A percentile compares a stretch with the other conserved stretches of the same genome.
Evolutionary conservation across 2,888 invertebrate genomes (phyloP).

Genomic region (Cephus sareptanus): DNA sequence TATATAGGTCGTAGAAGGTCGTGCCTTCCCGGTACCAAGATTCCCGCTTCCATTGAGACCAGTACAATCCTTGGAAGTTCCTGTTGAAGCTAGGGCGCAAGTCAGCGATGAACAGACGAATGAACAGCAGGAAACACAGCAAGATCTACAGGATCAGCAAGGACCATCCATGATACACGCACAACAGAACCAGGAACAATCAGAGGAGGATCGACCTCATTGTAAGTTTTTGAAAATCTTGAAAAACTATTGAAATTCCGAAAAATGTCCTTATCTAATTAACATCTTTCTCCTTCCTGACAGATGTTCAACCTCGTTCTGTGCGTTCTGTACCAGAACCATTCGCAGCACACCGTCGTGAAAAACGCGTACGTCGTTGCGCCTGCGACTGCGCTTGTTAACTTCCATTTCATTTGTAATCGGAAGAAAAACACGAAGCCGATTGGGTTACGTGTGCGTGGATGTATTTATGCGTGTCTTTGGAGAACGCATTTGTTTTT

Average conservation of each 20-base stretch:
- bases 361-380: slow-evolving; percentile 80
- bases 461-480: background rate
- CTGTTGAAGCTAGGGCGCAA: slow-evolving; percentile 55
- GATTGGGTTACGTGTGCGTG: slow-evolving; percentile 11
- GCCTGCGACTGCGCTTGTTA: slow-evolving; percentile 80
- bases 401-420: slow-evolving; percentile 12
- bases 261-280: background rate
- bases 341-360: slow-evolving; percentile 67
- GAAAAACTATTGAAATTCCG: background rate
- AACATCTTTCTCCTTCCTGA: slow-evolving; percentile 52
- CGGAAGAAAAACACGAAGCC: slow-evolving; percentile 6
- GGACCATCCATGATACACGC: slow-evolving; percentile 66
- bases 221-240: slow-evolving; percentile 71
- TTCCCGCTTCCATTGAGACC: slow-evolving; percentile 50
- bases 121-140: slow-evolving; percentile 45
- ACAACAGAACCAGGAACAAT: slow-evolving; percentile 68
- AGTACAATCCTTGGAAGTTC: slow-evolving; percentile 54
- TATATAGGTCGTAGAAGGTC: slow-evolving; percentile 53
- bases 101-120: slow-evolving; percentile 48
- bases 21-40: slow-evolving; percentile 53
- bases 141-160: slow-evolving; percentile 58
- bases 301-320: slow-evolving; percentile 86
- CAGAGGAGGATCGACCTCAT: slow-evolving; percentile 77
- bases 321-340: slow-evolving; percentile 73
- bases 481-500: too few relatives aligned